Conservation (phyloP, 2,113 vertebrate species). For the Actenoides hombroni region DNA sequence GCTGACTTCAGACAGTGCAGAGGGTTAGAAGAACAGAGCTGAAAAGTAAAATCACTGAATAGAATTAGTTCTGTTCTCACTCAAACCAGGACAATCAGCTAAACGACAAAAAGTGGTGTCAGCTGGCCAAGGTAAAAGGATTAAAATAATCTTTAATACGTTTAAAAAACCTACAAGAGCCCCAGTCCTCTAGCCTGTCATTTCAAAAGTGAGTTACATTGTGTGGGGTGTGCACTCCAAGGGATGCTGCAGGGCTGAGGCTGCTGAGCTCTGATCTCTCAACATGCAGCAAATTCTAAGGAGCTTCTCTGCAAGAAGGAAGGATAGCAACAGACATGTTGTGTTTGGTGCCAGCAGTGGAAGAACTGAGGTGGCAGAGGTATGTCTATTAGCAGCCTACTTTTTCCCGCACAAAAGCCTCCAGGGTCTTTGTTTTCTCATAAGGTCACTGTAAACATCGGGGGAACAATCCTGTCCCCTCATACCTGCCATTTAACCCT, state of each 20-base stretch:
- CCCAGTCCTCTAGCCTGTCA: not conserved
- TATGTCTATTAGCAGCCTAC: not conserved
- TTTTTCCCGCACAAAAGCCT: not conserved
- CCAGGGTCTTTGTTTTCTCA: not conserved
- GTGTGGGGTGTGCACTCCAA: accelerated
- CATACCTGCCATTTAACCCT: not conserved
- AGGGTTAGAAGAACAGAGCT: too few species aligned
- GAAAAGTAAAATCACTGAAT: too few species aligned
- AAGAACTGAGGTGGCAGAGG: not conserved
- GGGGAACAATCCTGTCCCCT: not conserved
- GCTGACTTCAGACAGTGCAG: too few species aligned
- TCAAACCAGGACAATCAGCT: not conserved
- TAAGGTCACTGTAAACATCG: not conserved
- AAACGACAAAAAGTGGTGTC: not conserved
- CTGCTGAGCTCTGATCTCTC: not conserved
- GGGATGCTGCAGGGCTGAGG: not conserved
- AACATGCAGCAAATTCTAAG: accelerated
- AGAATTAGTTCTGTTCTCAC: too few species aligned
- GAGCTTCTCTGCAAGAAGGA: not conserved
- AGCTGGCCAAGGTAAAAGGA: not conserved
- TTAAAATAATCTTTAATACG: not conserved
- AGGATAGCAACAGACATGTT: not conserved
- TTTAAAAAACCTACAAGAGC: not conserved
- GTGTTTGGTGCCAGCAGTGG: not conserved
- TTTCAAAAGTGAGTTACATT: accelerated